phyloP scores from a whole-genome alignment of 2,113 vertebrate species.

The Zingel zingel region DNA sequence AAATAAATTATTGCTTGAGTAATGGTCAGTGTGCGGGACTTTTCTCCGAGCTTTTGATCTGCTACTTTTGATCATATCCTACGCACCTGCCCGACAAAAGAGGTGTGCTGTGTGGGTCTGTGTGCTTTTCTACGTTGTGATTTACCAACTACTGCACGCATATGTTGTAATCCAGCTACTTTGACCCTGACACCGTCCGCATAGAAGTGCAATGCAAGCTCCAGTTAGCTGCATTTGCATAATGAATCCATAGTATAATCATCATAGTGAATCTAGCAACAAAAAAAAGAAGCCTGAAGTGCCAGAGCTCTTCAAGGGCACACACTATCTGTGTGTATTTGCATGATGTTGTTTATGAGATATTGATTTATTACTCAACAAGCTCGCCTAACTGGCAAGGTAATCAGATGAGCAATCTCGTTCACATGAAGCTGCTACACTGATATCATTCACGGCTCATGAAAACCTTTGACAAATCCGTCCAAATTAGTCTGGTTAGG shows the following conservation, averaged over 20 bases:
- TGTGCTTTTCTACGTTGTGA: too few relatives aligned
- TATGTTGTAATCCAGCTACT: not conserved
- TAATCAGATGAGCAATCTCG: constrained; percentile 46
- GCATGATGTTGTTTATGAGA: constrained; percentile 27
- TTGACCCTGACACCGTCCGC: not conserved
- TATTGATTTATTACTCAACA: constrained; percentile 34
- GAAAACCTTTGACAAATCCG: constrained; percentile 40
- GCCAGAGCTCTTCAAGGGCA: constrained; percentile 7
- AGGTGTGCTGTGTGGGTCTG: too few relatives aligned
- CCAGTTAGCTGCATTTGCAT: constrained; percentile 35
- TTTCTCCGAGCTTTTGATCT: too few relatives aligned
- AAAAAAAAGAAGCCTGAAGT: constrained; percentile 3
- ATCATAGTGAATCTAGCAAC: not conserved
- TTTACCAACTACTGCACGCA: not conserved
- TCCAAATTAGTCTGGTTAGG: constrained; percentile 32
- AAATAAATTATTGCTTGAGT: too few relatives aligned
- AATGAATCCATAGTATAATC: constrained; percentile 22
- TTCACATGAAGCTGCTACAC: constrained; percentile 1
- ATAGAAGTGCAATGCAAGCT: not conserved
- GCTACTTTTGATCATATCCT: too few relatives aligned
- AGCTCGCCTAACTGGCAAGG: not conserved
- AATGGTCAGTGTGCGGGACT: too few relatives aligned
- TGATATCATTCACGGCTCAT: constrained; percentile 31
- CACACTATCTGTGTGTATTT: not conserved
- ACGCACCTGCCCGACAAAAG: too few relatives aligned